Conservation (phyloP, 1,140 invertebrate genomes). For the Thaumatotibia leucotreta region DNA sequence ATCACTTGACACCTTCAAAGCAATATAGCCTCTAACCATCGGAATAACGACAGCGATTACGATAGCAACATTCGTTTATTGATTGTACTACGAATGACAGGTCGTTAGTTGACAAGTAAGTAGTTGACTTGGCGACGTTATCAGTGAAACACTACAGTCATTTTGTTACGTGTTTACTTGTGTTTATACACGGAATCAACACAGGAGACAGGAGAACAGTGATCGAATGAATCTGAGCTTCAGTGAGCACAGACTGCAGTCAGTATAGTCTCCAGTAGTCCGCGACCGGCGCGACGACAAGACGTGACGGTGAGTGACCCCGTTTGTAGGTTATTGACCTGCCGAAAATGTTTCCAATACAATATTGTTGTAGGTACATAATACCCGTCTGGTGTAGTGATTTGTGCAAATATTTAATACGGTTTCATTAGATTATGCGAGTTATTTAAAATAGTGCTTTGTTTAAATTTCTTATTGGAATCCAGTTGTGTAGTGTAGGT, state of each 20-base stretch:
- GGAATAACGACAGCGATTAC: not conserved
- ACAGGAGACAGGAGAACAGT: not conserved
- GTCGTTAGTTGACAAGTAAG: too few relatives aligned
- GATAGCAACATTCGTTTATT: not conserved
- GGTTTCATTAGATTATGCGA: not conserved
- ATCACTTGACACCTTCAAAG: not conserved
- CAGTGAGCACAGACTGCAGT: not conserved
- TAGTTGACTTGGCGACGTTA: not conserved
- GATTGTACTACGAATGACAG: not conserved
- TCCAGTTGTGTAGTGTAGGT: not conserved
- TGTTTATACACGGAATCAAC: not conserved
- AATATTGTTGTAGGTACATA: not conserved
- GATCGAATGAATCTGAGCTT: not conserved
- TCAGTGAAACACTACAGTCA: not conserved
- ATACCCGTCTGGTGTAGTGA: not conserved
- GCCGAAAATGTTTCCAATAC: constrained; percentile 17
- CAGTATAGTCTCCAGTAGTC: not conserved
- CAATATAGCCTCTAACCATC: not conserved
- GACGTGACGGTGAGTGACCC: constrained; percentile 42
- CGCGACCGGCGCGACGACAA: not conserved
- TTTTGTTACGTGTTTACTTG: not conserved
- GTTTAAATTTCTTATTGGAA: not conserved
- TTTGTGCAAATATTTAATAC: not conserved
- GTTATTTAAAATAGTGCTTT: not conserved
- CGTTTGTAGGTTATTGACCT: constrained; percentile 30